Evolutionary conservation across 1,140 invertebrate species (phyloP).

Genomic region (Phthorimaea operculella): DNA sequence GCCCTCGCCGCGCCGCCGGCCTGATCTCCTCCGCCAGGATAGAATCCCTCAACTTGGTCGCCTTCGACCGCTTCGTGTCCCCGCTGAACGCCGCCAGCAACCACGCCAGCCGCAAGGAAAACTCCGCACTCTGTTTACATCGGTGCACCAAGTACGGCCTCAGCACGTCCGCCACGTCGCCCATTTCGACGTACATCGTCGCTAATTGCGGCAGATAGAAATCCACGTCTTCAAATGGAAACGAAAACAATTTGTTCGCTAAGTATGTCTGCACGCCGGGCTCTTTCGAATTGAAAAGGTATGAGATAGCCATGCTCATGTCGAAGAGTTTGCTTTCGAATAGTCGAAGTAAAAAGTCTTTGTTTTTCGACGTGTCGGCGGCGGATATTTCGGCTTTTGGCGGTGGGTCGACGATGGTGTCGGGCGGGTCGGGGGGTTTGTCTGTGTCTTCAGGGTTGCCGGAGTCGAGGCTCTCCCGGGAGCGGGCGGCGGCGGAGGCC

Average conservation of each 20-base stretch:
- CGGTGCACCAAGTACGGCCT: slow-evolving; percentile 96
- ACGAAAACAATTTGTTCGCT: slow-evolving; percentile 97
- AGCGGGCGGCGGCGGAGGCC: slow-evolving; percentile 60
- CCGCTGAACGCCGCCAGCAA: slow-evolving; percentile 93
- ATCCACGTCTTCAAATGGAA: slow-evolving; percentile 91
- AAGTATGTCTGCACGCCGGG: slow-evolving; percentile 96
- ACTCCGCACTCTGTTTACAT: slow-evolving; percentile 93
- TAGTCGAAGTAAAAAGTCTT: slow-evolving; percentile 80
- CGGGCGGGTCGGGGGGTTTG: slow-evolving; percentile 60
- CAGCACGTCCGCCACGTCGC: slow-evolving; percentile 92
- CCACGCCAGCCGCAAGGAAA: slow-evolving; percentile 96
- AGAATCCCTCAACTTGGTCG: slow-evolving; percentile 86
- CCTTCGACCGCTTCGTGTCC: slow-evolving; percentile 87
- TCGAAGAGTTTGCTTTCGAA: slow-evolving; percentile 98
- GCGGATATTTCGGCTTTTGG: slow-evolving; percentile 25
- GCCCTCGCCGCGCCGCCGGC: slow-evolving; percentile 67
- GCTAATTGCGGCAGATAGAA: slow-evolving; percentile 98
- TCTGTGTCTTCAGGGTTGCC: slow-evolving; percentile 71
- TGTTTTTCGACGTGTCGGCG: slow-evolving; percentile 49
- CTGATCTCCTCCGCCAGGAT: slow-evolving; percentile 90
- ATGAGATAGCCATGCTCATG: slow-evolving; percentile 97
- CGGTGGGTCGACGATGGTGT: slow-evolving; percentile 31
- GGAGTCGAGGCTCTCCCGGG: slow-evolving; percentile 78
- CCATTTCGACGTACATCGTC: slow-evolving; percentile 98
- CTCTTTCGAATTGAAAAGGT: slow-evolving; percentile 98